Conservation (phyloP, 2,797 vertebrate species). For the Buphagus erythrorhynchus region DNA sequence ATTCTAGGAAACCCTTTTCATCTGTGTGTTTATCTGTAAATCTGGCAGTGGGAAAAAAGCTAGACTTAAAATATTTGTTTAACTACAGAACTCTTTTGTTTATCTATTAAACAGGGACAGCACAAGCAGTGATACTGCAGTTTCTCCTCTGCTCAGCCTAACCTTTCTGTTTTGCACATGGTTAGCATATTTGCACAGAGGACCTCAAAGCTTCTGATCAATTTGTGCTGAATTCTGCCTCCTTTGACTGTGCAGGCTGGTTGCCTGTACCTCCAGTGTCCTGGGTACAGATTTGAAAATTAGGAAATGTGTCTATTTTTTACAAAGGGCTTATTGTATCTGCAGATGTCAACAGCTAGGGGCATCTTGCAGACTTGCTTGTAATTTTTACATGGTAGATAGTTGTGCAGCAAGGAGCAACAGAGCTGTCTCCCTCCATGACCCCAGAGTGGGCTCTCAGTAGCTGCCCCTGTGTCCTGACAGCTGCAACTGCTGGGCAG, state of each 20-base stretch:
- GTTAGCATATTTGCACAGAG: background rate
- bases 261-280: background rate
- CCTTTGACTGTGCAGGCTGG: background rate
- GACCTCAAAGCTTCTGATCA: background rate
- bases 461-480: background rate
- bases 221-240: background rate
- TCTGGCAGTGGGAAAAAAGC: background rate
- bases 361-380: background rate
- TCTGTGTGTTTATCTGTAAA: slow-evolving; percentile 1
- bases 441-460: accelerated
- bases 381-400: background rate
- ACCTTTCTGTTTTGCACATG: background rate
- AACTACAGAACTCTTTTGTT: background rate
- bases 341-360: background rate
- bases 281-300: background rate
- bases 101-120: background rate
- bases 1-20: slow-evolving; percentile 4
- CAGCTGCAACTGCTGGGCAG: background rate
- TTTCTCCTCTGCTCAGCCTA: background rate
- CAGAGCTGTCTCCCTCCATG: accelerated
- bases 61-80: slow-evolving; percentile 14
- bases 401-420: background rate
- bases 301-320: background rate
- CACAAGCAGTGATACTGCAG: background rate
- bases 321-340: background rate